Conservation (phyloP, 2,113 vertebrate genomes). For the Synodontis membranacea region DNA sequence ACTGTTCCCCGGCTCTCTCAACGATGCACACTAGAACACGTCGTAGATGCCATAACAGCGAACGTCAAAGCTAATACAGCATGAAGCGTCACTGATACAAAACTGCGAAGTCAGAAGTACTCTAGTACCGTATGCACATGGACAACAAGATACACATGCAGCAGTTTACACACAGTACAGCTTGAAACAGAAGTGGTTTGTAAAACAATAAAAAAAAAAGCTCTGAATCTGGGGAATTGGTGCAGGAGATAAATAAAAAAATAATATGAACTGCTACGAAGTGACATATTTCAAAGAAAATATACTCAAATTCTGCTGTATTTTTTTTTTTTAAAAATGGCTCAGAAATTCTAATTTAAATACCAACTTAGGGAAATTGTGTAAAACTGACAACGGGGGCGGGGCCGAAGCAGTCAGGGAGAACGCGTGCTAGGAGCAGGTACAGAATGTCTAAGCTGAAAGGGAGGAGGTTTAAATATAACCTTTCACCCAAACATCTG, state of each 20-base stretch:
- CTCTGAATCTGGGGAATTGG: not conserved
- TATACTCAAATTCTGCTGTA: not conserved
- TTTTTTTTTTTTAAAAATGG: not conserved
- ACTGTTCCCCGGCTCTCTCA: not conserved
- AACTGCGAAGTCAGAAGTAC: conserved; percentile 19
- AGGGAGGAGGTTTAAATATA: not conserved
- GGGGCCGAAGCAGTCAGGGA: not conserved
- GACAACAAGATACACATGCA: conserved; percentile 47
- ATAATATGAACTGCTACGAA: not conserved
- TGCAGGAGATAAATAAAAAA: conserved; percentile 3
- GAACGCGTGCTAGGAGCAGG: not conserved
- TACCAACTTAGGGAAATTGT: not conserved
- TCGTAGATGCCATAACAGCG: not conserved
- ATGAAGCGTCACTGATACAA: conserved; percentile 18
- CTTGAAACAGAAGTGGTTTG: not conserved
- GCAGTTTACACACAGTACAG: conserved; percentile 27
- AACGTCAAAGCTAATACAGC: conserved; percentile 2
- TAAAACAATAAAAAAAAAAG: not conserved
- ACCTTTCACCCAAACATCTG: not conserved
- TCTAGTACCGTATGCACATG: conserved; percentile 27
- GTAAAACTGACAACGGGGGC: not conserved
- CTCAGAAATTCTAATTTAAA: not conserved
- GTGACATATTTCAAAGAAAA: not conserved
- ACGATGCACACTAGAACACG: not conserved
- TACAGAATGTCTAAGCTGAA: not conserved